Evolutionary conservation across 37 sponge, comb jelly and placozoan species (phyloP).

Genomic region (Corticium candelabrum): DNA sequence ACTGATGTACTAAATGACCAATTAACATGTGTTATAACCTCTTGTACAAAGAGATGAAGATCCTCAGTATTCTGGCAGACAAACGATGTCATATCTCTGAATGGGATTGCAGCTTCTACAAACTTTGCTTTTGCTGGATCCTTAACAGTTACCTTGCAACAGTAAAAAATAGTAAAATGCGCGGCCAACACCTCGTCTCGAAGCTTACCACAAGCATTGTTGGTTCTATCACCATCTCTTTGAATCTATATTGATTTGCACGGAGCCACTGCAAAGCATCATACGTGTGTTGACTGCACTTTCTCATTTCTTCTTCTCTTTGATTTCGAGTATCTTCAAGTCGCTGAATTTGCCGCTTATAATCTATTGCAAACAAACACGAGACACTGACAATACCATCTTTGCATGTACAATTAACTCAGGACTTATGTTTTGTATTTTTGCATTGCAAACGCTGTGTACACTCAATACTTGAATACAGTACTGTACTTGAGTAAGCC

Average conservation of each 20-base stretch:
- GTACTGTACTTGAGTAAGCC: too few species aligned
- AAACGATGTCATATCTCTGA: slow-evolving; percentile 70
- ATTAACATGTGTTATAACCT: too few species aligned
- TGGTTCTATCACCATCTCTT: slow-evolving; percentile 73
- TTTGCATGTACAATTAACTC: too few species aligned
- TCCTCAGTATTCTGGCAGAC: slow-evolving; percentile 77
- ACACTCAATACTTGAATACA: too few species aligned
- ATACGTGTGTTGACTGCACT: slow-evolving; percentile 39
- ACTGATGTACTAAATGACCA: neutral
- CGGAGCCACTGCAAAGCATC: slow-evolving; percentile 79
- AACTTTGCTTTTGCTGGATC: slow-evolving; percentile 41
- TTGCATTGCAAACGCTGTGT: too few species aligned
- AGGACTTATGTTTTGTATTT: too few species aligned
- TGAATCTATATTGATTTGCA: slow-evolving; percentile 66
- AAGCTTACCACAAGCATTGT: slow-evolving; percentile 45
- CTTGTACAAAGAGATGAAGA: slow-evolving; percentile 47
- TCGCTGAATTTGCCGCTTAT: slow-evolving; percentile 36
- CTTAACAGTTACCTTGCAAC: slow-evolving; percentile 13
- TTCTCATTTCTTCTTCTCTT: slow-evolving; percentile 48
- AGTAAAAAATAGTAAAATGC: slow-evolving; percentile 2
- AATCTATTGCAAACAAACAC: too few species aligned
- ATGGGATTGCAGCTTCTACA: slow-evolving; percentile 59
- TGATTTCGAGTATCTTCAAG: slow-evolving; percentile 56
- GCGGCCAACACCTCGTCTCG: neutral
- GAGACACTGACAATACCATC: too few species aligned